Base-by-base conservation (phyloP, 2,888 invertebrate genomes). In the Onchidella celtica region DNA sequence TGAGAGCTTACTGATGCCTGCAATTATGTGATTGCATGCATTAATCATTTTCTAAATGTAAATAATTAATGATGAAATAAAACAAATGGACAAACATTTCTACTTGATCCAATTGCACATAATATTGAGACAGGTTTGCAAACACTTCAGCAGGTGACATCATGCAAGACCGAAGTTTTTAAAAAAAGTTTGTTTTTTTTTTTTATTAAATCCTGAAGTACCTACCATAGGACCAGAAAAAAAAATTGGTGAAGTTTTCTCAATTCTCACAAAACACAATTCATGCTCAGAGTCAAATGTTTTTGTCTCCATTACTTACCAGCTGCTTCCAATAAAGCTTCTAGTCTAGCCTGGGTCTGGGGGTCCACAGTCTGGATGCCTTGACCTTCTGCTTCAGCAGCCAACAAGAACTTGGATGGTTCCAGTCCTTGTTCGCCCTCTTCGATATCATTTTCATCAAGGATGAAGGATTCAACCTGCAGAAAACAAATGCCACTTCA, bases 271-370 rank as follows among this genome's bases (percentile, higher is more conserved):
- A n/a, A n/a, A n/a, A n/a, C n/a, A n/a, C n/a, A n/a, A n/a, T n/a
- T n/a, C n/a, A n/a, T n/a, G n/a, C n/a, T n/a, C n/a, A n/a, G n/a
- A n/a, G n/a, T n/a, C n/a, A n/a, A n/a, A n/a, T n/a, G n/a, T n/a
- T n/a, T n/a, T n/a, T n/a, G n/a, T n/a, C n/a, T n/a, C n/a, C n/a
- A n/a, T n/a, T 11, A 66, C 82, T 93, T 94, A 95, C 95, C 97
- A 92, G 98, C 98, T 92, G 97, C 98, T 95, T 98, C 97, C 86
- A 98, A 95, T 87, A 99, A 95, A 86, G 98, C 97, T 94, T 98
- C 97, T 84, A 99, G 95, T 89, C 97, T 95, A 75, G 97, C 97
- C 94, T 97, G 97, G 90, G 97, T 97, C 93, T 97, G 97, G 68
- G 97, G 96, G 88, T 94, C 94, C 21, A 94, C 88, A 65, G 89